phyloP scores from a whole-genome alignment of 2,113 vertebrate genomes.

The Benitochromis conjunctus region DNA sequence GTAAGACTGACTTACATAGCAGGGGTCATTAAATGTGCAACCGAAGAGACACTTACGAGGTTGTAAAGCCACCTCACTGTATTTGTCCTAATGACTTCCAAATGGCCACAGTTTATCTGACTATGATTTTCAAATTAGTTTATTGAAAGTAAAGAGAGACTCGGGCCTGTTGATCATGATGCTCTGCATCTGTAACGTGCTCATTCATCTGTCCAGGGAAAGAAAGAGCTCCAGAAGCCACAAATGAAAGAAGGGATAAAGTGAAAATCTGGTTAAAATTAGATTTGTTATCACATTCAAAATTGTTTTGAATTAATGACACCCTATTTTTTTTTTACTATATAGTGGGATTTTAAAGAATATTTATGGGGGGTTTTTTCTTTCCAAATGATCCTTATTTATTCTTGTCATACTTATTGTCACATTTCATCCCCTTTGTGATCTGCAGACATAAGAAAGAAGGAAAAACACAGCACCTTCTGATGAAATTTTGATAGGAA shows the following conservation, averaged over 20 bases:
- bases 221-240: neutral
- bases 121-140: conserved; percentile 63
- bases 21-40: conserved; percentile 57
- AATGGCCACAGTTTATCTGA: conserved; percentile 56
- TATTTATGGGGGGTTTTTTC: neutral
- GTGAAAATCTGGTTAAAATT: neutral
- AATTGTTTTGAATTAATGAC: neutral
- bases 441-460: neutral
- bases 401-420: neutral
- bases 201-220: conserved; percentile 3
- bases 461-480: neutral
- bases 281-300: neutral
- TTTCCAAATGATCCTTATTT: neutral
- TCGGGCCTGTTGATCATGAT: conserved; percentile 31
- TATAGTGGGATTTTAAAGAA: neutral
- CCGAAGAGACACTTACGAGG: conserved; percentile 53
- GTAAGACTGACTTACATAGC: conserved; percentile 54
- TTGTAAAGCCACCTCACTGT: conserved; percentile 50
- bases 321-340: neutral
- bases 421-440: neutral
- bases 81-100: conserved; percentile 60
- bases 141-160: conserved; percentile 58
- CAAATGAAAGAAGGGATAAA: neutral
- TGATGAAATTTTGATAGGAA: neutral
- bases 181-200: conserved; percentile 1